Conservation (phyloP, 1,140 invertebrate species). For the Drosophila sechellia region DNA sequence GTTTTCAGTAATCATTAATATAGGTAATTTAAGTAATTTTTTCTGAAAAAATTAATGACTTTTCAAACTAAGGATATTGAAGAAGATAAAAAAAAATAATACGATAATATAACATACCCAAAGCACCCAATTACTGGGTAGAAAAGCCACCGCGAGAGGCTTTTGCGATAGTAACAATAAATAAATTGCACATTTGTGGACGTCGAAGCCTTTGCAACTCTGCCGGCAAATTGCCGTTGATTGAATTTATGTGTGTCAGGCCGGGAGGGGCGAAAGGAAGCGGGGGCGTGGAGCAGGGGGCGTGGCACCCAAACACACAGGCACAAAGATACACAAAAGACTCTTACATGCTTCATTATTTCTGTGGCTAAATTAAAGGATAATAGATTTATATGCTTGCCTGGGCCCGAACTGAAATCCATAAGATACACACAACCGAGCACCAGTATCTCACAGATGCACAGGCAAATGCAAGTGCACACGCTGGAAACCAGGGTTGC, state of each 20-base stretch:
- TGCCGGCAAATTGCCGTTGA: conserved; percentile 72
- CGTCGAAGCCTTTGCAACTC: conserved; percentile 50
- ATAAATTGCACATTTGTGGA: conserved; percentile 72
- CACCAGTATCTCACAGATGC: conserved; percentile 15
- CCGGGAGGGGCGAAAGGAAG: too few species aligned
- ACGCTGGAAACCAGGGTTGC: neutral
- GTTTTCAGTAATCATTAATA: too few species aligned
- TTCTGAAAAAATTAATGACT: too few species aligned
- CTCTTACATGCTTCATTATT: conserved; percentile 75
- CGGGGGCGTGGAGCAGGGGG: neutral
- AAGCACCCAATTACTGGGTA: conserved; percentile 7
- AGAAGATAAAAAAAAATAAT: too few species aligned
- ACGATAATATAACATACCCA: neutral
- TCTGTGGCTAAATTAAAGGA: conserved; percentile 77
- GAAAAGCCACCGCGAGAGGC: neutral
- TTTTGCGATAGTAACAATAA: conserved; percentile 46
- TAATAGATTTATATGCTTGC: conserved; percentile 77
- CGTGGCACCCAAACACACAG: conserved; percentile 23
- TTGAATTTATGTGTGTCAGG: conserved; percentile 62
- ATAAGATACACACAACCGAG: conserved; percentile 43
- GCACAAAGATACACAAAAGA: conserved; percentile 30
- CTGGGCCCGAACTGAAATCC: conserved; percentile 56
- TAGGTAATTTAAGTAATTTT: too few species aligned
- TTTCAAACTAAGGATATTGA: too few species aligned
- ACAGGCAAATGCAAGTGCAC: conserved; percentile 16